These are phyloP conservation scores for Laspeyria flexula DNA, from an alignment of 2,888 invertebrate species.

Conservation along the genomic window DNA sequence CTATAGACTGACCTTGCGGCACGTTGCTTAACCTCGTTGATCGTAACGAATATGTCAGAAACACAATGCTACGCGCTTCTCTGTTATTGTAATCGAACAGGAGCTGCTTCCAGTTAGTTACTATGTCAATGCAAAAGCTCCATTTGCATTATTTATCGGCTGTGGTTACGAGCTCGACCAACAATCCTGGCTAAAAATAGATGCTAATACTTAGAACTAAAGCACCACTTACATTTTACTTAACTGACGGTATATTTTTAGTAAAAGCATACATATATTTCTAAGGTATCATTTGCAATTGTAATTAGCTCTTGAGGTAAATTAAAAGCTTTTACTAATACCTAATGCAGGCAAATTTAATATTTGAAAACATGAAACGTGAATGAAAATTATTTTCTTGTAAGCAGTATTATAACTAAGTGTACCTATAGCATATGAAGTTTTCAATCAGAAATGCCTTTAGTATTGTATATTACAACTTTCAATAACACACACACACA, in stretches of 20 bases:
- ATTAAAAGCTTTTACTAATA: constrained; percentile 13
- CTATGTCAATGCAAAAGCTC: constrained; percentile 56
- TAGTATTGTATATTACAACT: too few relatives aligned
- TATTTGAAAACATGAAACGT: too few relatives aligned
- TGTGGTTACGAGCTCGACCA: constrained; percentile 66
- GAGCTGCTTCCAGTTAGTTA: constrained; percentile 46
- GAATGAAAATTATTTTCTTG: too few relatives aligned
- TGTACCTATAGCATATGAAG: too few relatives aligned
- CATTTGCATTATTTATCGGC: constrained; percentile 70
- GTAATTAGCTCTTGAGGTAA: constrained; percentile 25
- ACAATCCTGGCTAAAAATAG: constrained; percentile 74
- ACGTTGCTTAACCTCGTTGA: too few relatives aligned
- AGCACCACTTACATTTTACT: constrained; percentile 54
- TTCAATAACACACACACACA: too few relatives aligned
- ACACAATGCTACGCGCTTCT: not conserved
- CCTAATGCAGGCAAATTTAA: too few relatives aligned
- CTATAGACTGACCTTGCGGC: too few relatives aligned
- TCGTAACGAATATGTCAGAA: too few relatives aligned
- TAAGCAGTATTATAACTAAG: too few relatives aligned
- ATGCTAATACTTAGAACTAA: constrained; percentile 57
- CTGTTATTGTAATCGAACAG: constrained; percentile 17
- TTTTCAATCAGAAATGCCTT: too few relatives aligned
- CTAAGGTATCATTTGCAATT: constrained; percentile 33
- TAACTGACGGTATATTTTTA: constrained; percentile 40
- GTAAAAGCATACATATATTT: constrained; percentile 37